These are phyloP conservation scores for Pseudochaenichthys georgianus DNA, from an alignment of 2,797 vertebrate species.

Conservation along the genomic window DNA sequence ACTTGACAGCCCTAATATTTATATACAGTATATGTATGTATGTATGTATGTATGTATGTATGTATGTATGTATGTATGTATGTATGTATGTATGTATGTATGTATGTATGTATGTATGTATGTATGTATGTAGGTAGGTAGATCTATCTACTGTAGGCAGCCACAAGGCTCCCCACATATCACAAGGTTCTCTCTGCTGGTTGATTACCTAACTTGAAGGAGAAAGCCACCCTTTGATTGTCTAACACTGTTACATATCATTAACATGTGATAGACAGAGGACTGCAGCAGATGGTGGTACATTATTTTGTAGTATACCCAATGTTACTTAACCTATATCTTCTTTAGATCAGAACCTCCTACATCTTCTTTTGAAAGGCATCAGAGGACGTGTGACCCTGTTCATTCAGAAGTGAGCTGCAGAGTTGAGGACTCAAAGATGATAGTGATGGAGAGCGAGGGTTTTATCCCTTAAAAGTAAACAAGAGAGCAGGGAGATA, in stretches of 20 bases:
- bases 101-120: neutral
- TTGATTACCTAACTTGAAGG: conserved; percentile 46
- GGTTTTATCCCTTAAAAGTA: neutral
- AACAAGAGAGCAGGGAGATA: neutral
- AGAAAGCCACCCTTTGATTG: conserved; percentile 35
- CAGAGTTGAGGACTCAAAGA: neutral
- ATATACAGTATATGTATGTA: too few species aligned
- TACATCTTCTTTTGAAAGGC: neutral
- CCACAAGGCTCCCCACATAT: conserved; percentile 1
- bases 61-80: too few species aligned
- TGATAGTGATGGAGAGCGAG: neutral
- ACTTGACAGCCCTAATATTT: too few species aligned
- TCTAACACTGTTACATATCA: conserved; percentile 1
- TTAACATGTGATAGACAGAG: neutral
- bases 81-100: rapidly evolving
- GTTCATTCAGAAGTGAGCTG: conserved; percentile 4
- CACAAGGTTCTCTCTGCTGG: conserved; percentile 10
- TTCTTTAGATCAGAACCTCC: neutral
- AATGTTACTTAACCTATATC: neutral
- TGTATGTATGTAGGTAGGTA: neutral
- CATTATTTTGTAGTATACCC: neutral
- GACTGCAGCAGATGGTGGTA: conserved; percentile 13
- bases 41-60: too few species aligned
- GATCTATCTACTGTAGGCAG: conserved; percentile 1
- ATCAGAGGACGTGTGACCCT: neutral